These are phyloP conservation scores for Lasioglossum malachurum DNA, from an alignment of 2,888 invertebrate species.

Conservation along the genomic window DNA sequence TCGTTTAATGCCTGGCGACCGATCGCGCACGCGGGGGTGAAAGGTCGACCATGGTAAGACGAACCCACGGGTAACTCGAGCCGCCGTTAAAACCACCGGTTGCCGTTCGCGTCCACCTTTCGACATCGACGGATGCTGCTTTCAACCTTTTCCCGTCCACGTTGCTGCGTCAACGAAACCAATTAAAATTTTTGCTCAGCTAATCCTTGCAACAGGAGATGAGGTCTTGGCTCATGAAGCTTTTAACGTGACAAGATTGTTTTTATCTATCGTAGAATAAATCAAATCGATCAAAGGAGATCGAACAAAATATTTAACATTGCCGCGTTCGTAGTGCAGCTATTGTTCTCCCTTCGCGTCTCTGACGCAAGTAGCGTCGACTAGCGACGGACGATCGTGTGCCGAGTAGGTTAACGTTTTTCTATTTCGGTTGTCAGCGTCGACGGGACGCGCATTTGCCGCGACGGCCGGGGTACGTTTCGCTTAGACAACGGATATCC, in stretches of 20 bases:
- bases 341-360: background rate
- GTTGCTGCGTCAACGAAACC: background rate
- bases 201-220: background rate
- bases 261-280: too few species aligned
- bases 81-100: constrained; percentile 71
- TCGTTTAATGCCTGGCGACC: constrained; percentile 72
- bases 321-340: background rate
- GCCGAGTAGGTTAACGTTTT: background rate
- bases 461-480: constrained; percentile 5
- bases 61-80: constrained; percentile 67
- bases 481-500: constrained; percentile 55
- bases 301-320: background rate
- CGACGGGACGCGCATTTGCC: constrained; percentile 12
- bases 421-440: background rate
- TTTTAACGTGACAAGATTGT: background rate
- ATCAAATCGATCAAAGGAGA: too few species aligned
- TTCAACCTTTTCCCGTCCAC: background rate
- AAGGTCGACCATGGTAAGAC: constrained; percentile 65
- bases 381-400: background rate
- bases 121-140: background rate
- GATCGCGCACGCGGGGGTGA: constrained; percentile 48
- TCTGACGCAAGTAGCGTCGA: background rate
- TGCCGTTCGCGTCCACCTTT: constrained; percentile 44
- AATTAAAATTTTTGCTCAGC: background rate
- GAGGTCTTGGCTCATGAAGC: background rate